phyloP scores from a whole-genome alignment of 2,113 vertebrate genomes.

The Sinocyclocheilus rhinocerous region DNA sequence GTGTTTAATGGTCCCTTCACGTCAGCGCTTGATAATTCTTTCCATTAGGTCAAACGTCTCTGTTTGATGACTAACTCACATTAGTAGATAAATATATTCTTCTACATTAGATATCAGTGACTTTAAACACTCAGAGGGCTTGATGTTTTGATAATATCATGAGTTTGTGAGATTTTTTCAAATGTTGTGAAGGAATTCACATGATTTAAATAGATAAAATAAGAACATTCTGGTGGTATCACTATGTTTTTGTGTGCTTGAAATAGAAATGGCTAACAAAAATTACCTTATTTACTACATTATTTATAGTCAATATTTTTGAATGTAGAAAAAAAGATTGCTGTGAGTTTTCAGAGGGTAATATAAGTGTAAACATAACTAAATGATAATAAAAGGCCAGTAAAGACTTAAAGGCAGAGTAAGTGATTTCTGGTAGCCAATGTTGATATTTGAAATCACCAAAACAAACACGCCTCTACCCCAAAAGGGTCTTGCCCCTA shows the following conservation, averaged over 20 bases:
- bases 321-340: not conserved
- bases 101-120: not conserved
- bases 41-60: slow-evolving; percentile 30
- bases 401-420: too few relatives aligned
- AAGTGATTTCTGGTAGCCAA: too few relatives aligned
- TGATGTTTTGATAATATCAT: not conserved
- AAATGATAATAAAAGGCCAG: not conserved
- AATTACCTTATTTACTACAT: not conserved
- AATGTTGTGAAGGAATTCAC: not conserved
- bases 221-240: not conserved
- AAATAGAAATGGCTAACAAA: not conserved
- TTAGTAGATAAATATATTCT: not conserved
- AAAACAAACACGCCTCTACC: too few relatives aligned
- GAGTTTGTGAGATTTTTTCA: not conserved
- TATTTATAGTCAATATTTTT: not conserved
- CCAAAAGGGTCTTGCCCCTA: too few relatives aligned
- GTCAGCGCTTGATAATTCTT: slow-evolving; percentile 33
- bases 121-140: not conserved
- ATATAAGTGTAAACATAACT: not conserved
- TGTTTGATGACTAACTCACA: slow-evolving; percentile 9
- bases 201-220: not conserved
- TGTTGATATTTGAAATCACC: too few relatives aligned
- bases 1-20: slow-evolving; percentile 21
- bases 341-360: not conserved
- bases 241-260: not conserved